Base-by-base conservation (phyloP, 2,888 invertebrate species). In the Hydropsyche betteni region DNA sequence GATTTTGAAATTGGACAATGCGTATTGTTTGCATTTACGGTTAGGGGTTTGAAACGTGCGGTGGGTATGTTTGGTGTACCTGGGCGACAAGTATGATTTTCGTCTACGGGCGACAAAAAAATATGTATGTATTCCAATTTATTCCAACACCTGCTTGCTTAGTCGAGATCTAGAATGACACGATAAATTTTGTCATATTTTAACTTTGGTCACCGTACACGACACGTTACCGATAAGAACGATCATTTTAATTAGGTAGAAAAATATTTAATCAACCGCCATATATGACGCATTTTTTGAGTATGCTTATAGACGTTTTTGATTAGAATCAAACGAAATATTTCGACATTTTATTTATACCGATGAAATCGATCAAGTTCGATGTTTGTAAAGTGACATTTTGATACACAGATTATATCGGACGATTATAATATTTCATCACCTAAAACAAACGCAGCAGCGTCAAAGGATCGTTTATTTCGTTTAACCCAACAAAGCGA, bases 1-100 rank as follows among this genome's bases (percentile, higher is more conserved):
- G 58, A 58, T 70, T 70, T 70, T 10, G 53, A 34, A 70, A 53
- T 70, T 53, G 55, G 24, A 70, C 70, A 70, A 70, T 70, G 53
- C 24, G 52, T 10, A 70, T 70, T 70, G 70, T 70, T 70, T 52
- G 70, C 33, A 33, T 52, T 52, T 36, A 52, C 24, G 7, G 55
- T 58, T 58, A 24, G 70, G 55, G 55, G 52, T n/a, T 16, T 34
- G 16, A 70, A 52, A 53, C 14, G 16, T 50, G 69, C 69, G 58
- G 58, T 58, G 58, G 53, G 58, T 24, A 10, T 8, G 58, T 58
- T 58, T 58, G 58, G 7, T 58, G 16, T 58, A 58, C 58, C 58
- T 58, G 58, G 16, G 24, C 58, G 58, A 53, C 53, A 53, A 53
- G 53, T 58, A 24, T 14, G 24, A 6, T 24, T 58, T 58, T 58